A percentile compares a stretch with the other conserved stretches of the same genome.
Conservation (phyloP, 2,797 vertebrate species). For the Amphiprion clarkii region DNA sequence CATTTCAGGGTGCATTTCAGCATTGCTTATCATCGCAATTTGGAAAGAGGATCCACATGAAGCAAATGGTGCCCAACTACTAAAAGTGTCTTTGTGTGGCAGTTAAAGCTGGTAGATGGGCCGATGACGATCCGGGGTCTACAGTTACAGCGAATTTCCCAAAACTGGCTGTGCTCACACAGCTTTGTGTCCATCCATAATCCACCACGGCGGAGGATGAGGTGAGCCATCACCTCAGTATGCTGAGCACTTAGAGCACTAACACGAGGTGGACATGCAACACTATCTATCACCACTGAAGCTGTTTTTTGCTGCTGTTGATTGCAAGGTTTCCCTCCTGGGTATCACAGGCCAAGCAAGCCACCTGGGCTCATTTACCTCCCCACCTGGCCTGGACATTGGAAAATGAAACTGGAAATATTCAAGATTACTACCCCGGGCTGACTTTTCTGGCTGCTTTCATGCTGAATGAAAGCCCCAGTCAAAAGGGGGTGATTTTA, state of each 20-base stretch:
- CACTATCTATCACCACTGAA: slow-evolving; percentile 52
- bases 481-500: slow-evolving; percentile 26
- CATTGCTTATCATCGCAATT: slow-evolving; percentile 83
- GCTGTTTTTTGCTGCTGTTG: slow-evolving; percentile 42
- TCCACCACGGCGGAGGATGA: slow-evolving; percentile 47
- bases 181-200: slow-evolving; percentile 51
- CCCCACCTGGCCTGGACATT: slow-evolving; percentile 54
- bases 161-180: slow-evolving; percentile 51
- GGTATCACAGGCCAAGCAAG: slow-evolving; percentile 38
- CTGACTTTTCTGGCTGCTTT: slow-evolving; percentile 20
- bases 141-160: slow-evolving; percentile 66
- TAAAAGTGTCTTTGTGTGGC: slow-evolving; percentile 67
- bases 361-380: slow-evolving; percentile 66
- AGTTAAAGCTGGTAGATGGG: slow-evolving; percentile 52
- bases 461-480: slow-evolving; percentile 16
- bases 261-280: slow-evolving; percentile 49
- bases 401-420: slow-evolving; percentile 45
- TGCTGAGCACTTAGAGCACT: slow-evolving; percentile 46
- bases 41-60: slow-evolving; percentile 84
- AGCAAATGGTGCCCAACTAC: slow-evolving; percentile 53
- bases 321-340: slow-evolving; percentile 45
- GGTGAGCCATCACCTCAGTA: slow-evolving; percentile 43
- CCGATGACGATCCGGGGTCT: slow-evolving; percentile 49
- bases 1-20: slow-evolving; percentile 80
- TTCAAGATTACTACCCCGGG: slow-evolving; percentile 24